phyloP scores from a whole-genome alignment of 1,140 invertebrate species.

The Mercenaria mercenaria region DNA sequence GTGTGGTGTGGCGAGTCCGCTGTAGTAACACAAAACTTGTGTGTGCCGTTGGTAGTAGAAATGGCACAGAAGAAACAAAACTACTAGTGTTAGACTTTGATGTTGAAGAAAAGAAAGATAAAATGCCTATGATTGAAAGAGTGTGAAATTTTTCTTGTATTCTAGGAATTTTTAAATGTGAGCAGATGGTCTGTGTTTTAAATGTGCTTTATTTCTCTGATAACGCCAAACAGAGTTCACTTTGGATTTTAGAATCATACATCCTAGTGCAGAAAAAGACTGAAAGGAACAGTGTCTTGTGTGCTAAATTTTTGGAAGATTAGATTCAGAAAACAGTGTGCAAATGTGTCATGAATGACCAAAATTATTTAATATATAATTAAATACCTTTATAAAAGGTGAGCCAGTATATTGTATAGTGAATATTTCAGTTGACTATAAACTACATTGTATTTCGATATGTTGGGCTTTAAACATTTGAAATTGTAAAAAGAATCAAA shows the following conservation, averaged over 20 bases:
- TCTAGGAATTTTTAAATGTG: not conserved
- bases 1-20: slow-evolving; percentile 99
- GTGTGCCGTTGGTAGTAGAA: slow-evolving; percentile 98
- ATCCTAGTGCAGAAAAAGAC: too few relatives aligned
- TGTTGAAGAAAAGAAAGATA: slow-evolving; percentile 88
- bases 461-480: too few relatives aligned
- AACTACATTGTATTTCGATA: not conserved
- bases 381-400: slow-evolving; percentile 6
- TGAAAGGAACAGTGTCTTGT: too few relatives aligned
- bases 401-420: not conserved
- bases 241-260: too few relatives aligned
- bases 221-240: too few relatives aligned
- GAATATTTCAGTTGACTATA: not conserved
- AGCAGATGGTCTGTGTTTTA: not conserved
- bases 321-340: not conserved
- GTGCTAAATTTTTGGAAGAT: not conserved
- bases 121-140: slow-evolving; percentile 57
- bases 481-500: too few relatives aligned
- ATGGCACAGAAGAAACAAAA: slow-evolving; percentile 99
- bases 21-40: slow-evolving; percentile 98
- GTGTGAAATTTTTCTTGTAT: not conserved
- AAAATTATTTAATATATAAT: not conserved
- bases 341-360: not conserved
- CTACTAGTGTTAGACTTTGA: slow-evolving; percentile 99
- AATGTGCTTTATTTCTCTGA: slow-evolving; percentile 3